Evolutionary conservation across 2,888 invertebrate species (phyloP).

Genomic region (Mythimna pallens): DNA sequence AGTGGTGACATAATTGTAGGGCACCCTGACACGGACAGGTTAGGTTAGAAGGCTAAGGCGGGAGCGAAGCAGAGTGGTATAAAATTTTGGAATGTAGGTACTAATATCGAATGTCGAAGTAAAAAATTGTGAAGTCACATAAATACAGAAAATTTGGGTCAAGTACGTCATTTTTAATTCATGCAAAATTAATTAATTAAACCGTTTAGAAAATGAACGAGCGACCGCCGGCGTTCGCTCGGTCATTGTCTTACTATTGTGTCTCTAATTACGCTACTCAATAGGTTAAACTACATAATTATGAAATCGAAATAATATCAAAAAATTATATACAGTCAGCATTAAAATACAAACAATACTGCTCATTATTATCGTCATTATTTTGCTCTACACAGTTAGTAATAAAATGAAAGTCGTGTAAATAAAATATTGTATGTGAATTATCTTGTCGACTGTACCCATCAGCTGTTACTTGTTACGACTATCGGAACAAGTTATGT

Average conservation of each 20-base stretch:
- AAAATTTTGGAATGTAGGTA: no score
- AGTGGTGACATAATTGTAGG: no score
- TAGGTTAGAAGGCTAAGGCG: no score
- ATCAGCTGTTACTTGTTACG: conserved; percentile 39
- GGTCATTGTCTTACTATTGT: no score
- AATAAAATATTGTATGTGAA: background rate
- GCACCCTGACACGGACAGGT: no score
- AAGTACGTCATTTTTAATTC: background rate
- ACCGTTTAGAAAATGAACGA: no score
- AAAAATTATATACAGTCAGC: background rate
- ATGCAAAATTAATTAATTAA: no score
- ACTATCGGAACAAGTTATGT: conserved; percentile 29
- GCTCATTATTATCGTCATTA: background rate
- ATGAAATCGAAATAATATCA: no score
- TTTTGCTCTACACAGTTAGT: background rate
- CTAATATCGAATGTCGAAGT: background rate
- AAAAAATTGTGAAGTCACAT: background rate
- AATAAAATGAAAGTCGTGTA: background rate
- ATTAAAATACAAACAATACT: background rate
- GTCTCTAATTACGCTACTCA: no score
- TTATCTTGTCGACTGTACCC: conserved; percentile 17
- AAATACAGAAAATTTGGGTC: background rate
- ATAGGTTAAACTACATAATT: no score
- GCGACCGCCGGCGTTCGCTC: no score
- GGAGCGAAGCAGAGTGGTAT: no score